A percentile compares a stretch with the other conserved stretches of the same genome.
These are phyloP conservation scores for Empis livida DNA, from an alignment of 2,888 invertebrate genomes.

Conservation along the genomic window DNA sequence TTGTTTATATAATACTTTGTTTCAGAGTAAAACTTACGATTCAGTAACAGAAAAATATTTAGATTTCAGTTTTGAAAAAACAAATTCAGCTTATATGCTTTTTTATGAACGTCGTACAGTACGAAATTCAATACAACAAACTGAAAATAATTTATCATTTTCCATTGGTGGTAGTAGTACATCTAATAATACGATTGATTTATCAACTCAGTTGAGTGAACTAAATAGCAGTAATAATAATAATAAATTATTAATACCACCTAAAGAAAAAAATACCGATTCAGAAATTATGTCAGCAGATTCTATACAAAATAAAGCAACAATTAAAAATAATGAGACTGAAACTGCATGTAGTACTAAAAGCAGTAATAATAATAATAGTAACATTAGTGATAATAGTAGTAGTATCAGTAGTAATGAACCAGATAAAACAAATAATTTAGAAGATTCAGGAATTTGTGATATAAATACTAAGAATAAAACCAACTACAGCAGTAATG, in stretches of 20 bases:
- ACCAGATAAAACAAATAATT: constrained; percentile 13
- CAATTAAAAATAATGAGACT: constrained; percentile 12
- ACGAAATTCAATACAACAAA: too few species aligned
- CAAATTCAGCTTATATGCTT: constrained; percentile 94
- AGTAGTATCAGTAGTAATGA: constrained; percentile 10
- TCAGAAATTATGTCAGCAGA: background rate
- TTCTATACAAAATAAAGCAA: background rate
- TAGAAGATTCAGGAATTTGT: constrained; percentile 16
- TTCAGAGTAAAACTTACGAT: constrained; percentile 88
- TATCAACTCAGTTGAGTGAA: too few species aligned
- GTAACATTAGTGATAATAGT: constrained; percentile 23
- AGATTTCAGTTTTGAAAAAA: constrained; percentile 96
- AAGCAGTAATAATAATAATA: constrained; percentile 13
- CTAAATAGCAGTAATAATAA: background rate
- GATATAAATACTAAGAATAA: constrained; percentile 27
- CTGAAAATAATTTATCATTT: too few species aligned
- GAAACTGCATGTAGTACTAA: constrained; percentile 5
- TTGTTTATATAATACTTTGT: too few species aligned
- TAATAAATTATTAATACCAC: background rate
- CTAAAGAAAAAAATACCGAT: background rate
- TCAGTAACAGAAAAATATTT: constrained; percentile 93
- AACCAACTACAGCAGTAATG: constrained; percentile 10
- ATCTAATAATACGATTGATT: too few species aligned
- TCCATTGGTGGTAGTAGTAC: too few species aligned
- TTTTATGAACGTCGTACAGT: constrained; percentile 74